Base-by-base conservation (phyloP, 2,797 vertebrate genomes). In the Morus bassanus region DNA sequence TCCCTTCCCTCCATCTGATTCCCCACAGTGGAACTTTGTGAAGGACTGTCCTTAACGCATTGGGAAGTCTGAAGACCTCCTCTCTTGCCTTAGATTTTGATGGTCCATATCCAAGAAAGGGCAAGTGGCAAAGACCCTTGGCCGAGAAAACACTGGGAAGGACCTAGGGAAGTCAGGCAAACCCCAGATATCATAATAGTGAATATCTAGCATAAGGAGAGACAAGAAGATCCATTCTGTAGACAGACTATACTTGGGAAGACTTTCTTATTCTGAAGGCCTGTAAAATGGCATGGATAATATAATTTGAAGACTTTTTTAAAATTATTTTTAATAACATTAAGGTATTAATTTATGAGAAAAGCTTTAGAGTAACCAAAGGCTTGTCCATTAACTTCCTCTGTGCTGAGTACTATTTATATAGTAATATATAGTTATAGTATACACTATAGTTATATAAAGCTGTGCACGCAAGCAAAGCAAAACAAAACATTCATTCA, bases 291-390 rank as follows among this genome's bases (percentile, higher is more conserved):
- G 48, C 72, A 79, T 80, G 54, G 78, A 73, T 73, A 84, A 93
- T 92, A 86, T 83, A 88, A 94, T 83, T 90, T 96, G 88, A 90
- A 95, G 87, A 89, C 43, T 43, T 43, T 43, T 43, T 15, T 15
- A 43, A 43, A 43, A 91, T 28, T 90, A 73, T 72, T 91, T 88
- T 91, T 59, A 76, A 37, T 82, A 69, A 89, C 14, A 51, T 45
- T 45, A 51, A 21, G 59, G 6, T 68, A 12, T 35, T 70, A 43
- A 75, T 77, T 94, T 46, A 88, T 75, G 64, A 84, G 78, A 93
- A 93, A 95, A 54, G 7, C 54, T 72, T 78, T 59, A 74, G 9
- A 69, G 13, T 33, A 72, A 21, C 8, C 37, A 89, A n/a, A 94
- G 77, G 5, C 43, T 75, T 88, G 50, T 72, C 15, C 53, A 18